Evolutionary conservation across 92 coral and sea anemone species (phyloP).

Genomic region (Isaurus tuberculatus): DNA sequence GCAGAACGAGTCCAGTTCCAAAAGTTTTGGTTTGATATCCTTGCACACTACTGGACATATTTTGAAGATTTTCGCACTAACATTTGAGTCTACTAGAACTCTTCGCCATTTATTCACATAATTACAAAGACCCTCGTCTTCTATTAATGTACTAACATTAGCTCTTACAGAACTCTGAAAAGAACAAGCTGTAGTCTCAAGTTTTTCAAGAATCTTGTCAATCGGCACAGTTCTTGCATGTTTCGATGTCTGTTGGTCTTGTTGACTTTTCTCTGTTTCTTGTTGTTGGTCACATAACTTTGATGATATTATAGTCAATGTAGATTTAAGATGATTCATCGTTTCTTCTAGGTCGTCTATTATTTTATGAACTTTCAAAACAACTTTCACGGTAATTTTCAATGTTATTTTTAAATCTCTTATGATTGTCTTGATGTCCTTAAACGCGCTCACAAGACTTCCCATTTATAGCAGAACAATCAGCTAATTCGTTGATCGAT

Average conservation of each 20-base stretch:
- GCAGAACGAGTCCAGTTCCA: constrained; percentile 23
- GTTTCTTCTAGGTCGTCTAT: constrained; percentile 48
- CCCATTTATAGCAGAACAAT: constrained; percentile 33
- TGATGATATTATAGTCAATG: neutral
- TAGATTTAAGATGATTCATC: constrained; percentile 41
- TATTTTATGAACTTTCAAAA: constrained; percentile 47
- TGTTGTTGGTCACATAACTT: constrained; percentile 15
- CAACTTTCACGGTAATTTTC: constrained; percentile 44
- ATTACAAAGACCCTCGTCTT: constrained; percentile 20
- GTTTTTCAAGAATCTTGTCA: constrained; percentile 28
- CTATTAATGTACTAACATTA: constrained; percentile 26
- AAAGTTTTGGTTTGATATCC: neutral
- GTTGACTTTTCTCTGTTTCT: neutral
- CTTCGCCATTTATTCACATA: constrained; percentile 27
- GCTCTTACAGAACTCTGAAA: constrained; percentile 30
- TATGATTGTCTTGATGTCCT: constrained; percentile 46
- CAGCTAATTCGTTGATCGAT: neutral
- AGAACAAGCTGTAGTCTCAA: constrained; percentile 44
- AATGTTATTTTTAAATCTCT: constrained; percentile 48
- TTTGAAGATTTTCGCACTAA: constrained; percentile 28
- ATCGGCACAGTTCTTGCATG: constrained; percentile 1
- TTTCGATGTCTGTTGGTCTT: neutral
- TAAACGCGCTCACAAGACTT: constrained; percentile 32
- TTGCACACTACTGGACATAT: constrained; percentile 19
- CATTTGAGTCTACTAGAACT: neutral